These are phyloP conservation scores for Erithacus rubecula DNA, from an alignment of 2,797 vertebrate genomes.

Conservation along the genomic window DNA sequence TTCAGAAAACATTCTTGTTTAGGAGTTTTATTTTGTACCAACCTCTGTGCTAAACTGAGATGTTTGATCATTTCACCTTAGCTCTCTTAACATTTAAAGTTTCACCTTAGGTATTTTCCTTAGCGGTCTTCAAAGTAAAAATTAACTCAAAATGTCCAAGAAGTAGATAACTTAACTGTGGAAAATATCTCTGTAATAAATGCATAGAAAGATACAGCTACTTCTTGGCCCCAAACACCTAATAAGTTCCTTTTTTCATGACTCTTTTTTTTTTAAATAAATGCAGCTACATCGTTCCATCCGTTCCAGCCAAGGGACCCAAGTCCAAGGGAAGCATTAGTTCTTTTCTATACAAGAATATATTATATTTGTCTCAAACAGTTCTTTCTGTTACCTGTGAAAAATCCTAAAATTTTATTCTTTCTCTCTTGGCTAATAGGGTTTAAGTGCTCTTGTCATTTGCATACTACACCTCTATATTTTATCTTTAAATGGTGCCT, in stretches of 20 bases:
- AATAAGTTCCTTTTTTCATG: not conserved
- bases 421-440: not conserved
- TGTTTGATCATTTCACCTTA: not conserved
- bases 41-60: not conserved
- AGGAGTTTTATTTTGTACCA: not conserved
- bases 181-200: not conserved
- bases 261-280: not conserved
- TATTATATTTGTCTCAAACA: not conserved
- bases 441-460: not conserved
- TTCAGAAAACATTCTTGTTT: not conserved
- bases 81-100: not conserved
- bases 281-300: not conserved
- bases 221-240: not conserved
- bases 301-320: not conserved
- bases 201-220: not conserved
- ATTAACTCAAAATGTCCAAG: not conserved
- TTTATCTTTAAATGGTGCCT: not conserved
- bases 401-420: not conserved
- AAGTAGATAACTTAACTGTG: not conserved
- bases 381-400: not conserved
- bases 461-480: not conserved
- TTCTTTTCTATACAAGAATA: not conserved
- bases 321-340: not conserved
- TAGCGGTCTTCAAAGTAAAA: not conserved
- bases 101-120: not conserved